These are phyloP conservation scores for Dastarcus helophoroides DNA, from an alignment of 2,888 invertebrate genomes.

Conservation along the genomic window DNA sequence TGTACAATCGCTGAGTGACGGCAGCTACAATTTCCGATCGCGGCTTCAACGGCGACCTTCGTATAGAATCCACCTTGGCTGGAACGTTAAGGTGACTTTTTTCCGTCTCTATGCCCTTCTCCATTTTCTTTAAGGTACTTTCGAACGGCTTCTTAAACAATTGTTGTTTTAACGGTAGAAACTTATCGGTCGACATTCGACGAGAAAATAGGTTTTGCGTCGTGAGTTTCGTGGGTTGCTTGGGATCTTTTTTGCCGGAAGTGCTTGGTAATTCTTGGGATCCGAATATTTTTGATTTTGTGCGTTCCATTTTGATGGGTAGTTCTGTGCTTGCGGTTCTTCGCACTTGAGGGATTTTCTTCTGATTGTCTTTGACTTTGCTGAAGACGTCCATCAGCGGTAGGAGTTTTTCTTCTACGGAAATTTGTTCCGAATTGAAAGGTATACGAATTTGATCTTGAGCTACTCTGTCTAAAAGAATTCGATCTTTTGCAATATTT, in stretches of 20 bases:
- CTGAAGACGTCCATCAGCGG: conserved; percentile 31
- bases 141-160: too few species aligned
- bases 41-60: conserved; percentile 34
- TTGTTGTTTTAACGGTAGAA: too few species aligned
- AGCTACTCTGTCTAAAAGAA: too few species aligned
- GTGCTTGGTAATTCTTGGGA: conserved; percentile 21
- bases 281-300: conserved; percentile 17
- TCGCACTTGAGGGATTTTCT: conserved; percentile 20
- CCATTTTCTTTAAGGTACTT: conserved; percentile 14
- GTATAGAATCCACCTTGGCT: conserved; percentile 24
- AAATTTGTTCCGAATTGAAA: too few species aligned
- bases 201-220: too few species aligned
- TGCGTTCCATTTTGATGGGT: conserved; percentile 17
- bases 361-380: conserved; percentile 17
- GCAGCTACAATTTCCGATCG: conserved; percentile 60
- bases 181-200: too few species aligned
- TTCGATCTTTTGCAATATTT: too few species aligned
- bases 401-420: conserved; percentile 29
- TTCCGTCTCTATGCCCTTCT: conserved; percentile 22
- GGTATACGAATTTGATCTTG: too few species aligned
- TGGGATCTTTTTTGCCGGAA: conserved; percentile 3
- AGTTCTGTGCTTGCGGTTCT: conserved; percentile 29
- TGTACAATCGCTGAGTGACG: conserved; percentile 56
- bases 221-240: conserved; percentile 4
- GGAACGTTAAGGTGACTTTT: conserved; percentile 18